A percentile compares a stretch with the other conserved stretches of the same genome.
Conservation (phyloP, 2,888 invertebrate genomes). For the Cenopis cana region DNA sequence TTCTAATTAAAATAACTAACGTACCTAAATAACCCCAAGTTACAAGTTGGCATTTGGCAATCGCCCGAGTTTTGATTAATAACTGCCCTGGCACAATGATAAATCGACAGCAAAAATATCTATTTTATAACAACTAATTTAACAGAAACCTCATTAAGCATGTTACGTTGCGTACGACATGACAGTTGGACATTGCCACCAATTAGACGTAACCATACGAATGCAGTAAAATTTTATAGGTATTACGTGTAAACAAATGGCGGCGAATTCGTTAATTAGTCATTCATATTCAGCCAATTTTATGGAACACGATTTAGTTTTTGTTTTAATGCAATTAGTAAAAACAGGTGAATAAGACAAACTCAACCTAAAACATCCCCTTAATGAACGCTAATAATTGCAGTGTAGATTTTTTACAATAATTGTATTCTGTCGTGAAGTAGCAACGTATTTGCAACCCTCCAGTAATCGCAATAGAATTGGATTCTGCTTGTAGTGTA, state of each 20-base stretch:
- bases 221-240: constrained; percentile 10
- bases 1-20: constrained; percentile 44
- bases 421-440: constrained; percentile 2
- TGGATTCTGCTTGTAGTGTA: background rate
- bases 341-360: constrained; percentile 1
- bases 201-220: constrained; percentile 22
- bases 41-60: constrained; percentile 78
- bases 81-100: constrained; percentile 68
- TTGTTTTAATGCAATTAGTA: constrained; percentile 11
- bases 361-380: constrained; percentile 20
- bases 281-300: constrained; percentile 11
- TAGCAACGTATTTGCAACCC: constrained; percentile 2
- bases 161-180: constrained; percentile 29
- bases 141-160: constrained; percentile 45
- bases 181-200: constrained; percentile 21
- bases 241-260: constrained; percentile 18
- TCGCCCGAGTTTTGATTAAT: constrained; percentile 68
- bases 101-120: constrained; percentile 76
- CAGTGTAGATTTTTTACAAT: constrained; percentile 27
- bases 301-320: constrained; percentile 16
- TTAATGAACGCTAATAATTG: constrained; percentile 32
- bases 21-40: constrained; percentile 71
- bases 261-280: constrained; percentile 1
- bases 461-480: background rate
- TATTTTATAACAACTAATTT: constrained; percentile 52